Conservation (phyloP, 2,113 vertebrate species). For the Pipra filicauda region DNA sequence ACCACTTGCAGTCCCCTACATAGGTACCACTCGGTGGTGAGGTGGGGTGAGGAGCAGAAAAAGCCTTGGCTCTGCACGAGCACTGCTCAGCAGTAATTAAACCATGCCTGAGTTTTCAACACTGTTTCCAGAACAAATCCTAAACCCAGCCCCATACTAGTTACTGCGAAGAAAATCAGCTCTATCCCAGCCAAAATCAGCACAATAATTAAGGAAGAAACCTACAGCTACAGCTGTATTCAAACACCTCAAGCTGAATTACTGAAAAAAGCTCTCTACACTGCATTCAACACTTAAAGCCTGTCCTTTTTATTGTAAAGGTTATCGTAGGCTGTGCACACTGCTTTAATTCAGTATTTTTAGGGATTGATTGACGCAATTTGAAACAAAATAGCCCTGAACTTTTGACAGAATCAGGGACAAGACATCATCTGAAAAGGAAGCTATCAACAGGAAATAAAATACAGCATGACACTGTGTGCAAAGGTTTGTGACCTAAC, state of each 20-base stretch:
- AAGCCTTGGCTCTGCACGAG: neutral
- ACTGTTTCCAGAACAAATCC: neutral
- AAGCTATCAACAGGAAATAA: conserved; percentile 4
- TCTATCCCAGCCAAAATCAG: neutral
- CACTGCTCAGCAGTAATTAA: neutral
- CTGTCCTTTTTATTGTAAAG: neutral
- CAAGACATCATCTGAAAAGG: neutral
- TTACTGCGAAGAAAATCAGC: neutral
- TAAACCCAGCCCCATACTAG: fast-evolving
- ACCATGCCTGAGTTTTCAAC: neutral
- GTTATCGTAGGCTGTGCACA: neutral
- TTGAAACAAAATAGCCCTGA: neutral
- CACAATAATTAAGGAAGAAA: neutral
- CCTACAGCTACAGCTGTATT: neutral
- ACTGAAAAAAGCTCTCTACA: neutral
- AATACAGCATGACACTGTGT: fast-evolving
- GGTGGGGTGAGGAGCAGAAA: neutral
- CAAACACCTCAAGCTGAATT: neutral
- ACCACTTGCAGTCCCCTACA: neutral
- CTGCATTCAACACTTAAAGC: neutral
- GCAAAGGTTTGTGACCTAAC: neutral
- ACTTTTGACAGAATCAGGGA: neutral
- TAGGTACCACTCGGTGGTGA: fast-evolving
- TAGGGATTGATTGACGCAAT: neutral
- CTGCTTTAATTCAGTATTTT: neutral